Evolutionary conservation across 2,113 vertebrate species (phyloP), one percentile per base, ranked within the genome.

Genomic region (Dascyllus trimaculatus): DNA sequence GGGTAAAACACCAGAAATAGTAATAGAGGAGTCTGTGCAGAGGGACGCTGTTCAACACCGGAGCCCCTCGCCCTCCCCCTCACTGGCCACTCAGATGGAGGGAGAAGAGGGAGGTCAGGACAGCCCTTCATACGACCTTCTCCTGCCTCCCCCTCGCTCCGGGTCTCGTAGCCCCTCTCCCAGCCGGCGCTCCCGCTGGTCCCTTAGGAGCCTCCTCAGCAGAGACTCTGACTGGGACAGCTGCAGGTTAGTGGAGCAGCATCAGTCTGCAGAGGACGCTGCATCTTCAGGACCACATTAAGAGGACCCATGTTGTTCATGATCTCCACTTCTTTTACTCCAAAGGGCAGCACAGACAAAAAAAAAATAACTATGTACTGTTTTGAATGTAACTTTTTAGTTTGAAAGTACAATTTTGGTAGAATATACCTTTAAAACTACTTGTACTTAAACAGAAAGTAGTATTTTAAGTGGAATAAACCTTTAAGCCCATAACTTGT

Each of bases 151-250:
- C 0, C 82, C 90, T 32, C 81, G 79, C 60, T 91, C 92, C 35
- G 91, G 90, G 85, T 95, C 94, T 18, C 91, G 81, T 67, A 93
- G 94, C 80, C 92, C 92, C n/a, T 95, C 94, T 14, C 91, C 91
- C 46, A 90, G 81, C 85, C 90, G 91, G 15, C 92, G 90, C n/a
- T 94, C 90, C 49, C 93, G 93, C 1, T 94, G 94, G 92, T 95
- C 93, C 57, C 85, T 95, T 40, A 92, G 85, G 84, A 94, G 94
- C 80, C 93, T 95, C 85, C 89, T 95, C 69, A 77, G 81, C 81
- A 93, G 88, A 88, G 94, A 95, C 57, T 93, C 90, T 11, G 93
- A 95, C 73, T 86, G 88, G 83, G 95, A 94, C 69, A 86, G 91
- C 87, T 92, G 91, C 94, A 95, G 95, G 95, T 95, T 82, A 94